A percentile compares a stretch with the other conserved stretches of the same genome.
Conservation (phyloP, 2,888 invertebrate species). For the Cecidostiba fungosa region DNA sequence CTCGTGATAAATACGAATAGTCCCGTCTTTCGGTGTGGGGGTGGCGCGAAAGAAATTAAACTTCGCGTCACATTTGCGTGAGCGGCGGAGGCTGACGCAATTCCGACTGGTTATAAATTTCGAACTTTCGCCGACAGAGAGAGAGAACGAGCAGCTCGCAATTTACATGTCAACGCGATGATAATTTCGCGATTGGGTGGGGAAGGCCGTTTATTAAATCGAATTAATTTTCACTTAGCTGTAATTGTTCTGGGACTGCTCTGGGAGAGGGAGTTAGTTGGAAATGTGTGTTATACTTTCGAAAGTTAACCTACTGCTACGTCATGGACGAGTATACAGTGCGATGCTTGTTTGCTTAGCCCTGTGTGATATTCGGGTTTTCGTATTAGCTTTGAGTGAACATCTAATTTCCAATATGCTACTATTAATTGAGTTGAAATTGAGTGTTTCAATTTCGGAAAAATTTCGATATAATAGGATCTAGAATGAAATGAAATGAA, state of each 20-base stretch:
- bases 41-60: conserved; percentile 30
- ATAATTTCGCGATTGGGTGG: not conserved
- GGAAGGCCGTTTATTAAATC: conserved; percentile 29
- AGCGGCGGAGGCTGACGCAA: conserved; percentile 22
- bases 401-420: too few species aligned
- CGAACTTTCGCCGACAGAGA: conserved; percentile 8
- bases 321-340: not conserved
- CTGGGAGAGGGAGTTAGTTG: not conserved
- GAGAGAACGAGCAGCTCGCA: not conserved
- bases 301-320: not conserved
- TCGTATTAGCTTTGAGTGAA: not conserved
- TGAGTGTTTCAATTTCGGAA: not conserved
- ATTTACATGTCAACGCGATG: conserved; percentile 6
- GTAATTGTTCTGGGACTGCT: conserved; percentile 45
- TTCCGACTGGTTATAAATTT: conserved; percentile 18
- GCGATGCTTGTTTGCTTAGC: not conserved
- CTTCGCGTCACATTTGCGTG: conserved; percentile 35
- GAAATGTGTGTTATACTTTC: conserved; percentile 9
- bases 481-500: not conserved
- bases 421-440: too few species aligned
- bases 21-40: not conserved
- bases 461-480: not conserved
- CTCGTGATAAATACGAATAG: conserved; percentile 1
- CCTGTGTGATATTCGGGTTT: not conserved
- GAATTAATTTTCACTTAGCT: conserved; percentile 58